These are phyloP conservation scores for Apis mellifera DNA, from an alignment of 1,140 invertebrate genomes.

Conservation along the genomic window DNA sequence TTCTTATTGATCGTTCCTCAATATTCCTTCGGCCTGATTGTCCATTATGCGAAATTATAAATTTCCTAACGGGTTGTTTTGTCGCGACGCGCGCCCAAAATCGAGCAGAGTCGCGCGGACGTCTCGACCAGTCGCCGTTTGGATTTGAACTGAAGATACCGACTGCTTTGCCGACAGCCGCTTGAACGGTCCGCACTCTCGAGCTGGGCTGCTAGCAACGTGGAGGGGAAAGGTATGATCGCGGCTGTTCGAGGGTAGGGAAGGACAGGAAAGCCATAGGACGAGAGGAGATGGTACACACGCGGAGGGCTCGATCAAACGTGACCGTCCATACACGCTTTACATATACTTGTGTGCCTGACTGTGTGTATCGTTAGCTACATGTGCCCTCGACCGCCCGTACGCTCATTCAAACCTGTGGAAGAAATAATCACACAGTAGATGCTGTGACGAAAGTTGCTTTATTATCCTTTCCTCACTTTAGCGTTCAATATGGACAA, in stretches of 20 bases:
- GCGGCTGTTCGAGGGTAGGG: background rate
- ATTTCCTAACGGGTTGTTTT: background rate
- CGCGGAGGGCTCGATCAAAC: constrained; percentile 43
- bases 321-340: constrained; percentile 6
- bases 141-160: constrained; percentile 40
- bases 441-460: constrained; percentile 18
- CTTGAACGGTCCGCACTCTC: constrained; percentile 11
- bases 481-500: background rate
- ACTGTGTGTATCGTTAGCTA: background rate
- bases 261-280: constrained; percentile 11
- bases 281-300: constrained; percentile 27
- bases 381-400: background rate
- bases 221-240: constrained; percentile 32
- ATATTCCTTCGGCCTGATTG: background rate
- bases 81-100: constrained; percentile 51
- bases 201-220: constrained; percentile 21
- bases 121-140: constrained; percentile 39
- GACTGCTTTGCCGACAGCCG: constrained; percentile 10
- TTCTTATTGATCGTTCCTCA: background rate
- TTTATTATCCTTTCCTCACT: constrained; percentile 1
- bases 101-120: constrained; percentile 26
- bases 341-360: background rate
- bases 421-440: background rate
- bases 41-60: constrained; percentile 13
- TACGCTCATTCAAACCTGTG: constrained; percentile 5